Evolutionary conservation across 1,140 invertebrate genomes (phyloP).

Genomic region (Drosophila kanapiae): DNA sequence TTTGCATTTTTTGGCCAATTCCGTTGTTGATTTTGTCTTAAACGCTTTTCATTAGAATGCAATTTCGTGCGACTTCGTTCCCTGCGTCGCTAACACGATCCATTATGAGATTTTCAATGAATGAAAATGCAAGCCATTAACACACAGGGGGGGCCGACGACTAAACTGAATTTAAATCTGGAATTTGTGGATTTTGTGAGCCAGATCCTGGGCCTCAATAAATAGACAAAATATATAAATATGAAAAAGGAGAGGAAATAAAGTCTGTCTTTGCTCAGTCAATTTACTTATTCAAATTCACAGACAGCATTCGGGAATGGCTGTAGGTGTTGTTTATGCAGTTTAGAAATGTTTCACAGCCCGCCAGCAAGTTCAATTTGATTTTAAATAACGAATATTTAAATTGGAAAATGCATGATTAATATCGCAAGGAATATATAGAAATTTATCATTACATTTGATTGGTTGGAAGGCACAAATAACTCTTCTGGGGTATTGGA

Average conservation of each 20-base stretch:
- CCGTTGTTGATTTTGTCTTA: conserved; percentile 70
- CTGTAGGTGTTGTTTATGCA: conserved; percentile 26
- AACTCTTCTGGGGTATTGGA: no score
- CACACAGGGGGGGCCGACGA: conserved; percentile 3
- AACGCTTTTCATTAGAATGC: conserved; percentile 61
- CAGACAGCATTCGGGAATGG: conserved; percentile 16
- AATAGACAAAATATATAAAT: conserved; percentile 16
- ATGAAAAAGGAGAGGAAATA: conserved; percentile 11
- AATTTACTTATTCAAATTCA: conserved; percentile 13
- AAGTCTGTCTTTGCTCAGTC: conserved; percentile 1
- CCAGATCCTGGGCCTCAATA: neutral
- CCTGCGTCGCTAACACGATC: conserved; percentile 3
- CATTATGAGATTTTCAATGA: conserved; percentile 46
- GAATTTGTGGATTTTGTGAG: conserved; percentile 44
- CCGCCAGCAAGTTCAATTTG: neutral
- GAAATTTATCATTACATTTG: no score
- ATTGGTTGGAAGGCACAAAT: no score
- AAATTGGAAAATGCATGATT: neutral
- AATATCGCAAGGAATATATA: neutral
- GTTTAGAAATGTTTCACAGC: conserved; percentile 28
- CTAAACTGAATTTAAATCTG: conserved; percentile 32
- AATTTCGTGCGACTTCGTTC: conserved; percentile 16
- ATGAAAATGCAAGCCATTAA: conserved; percentile 41
- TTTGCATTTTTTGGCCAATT: conserved; percentile 34
- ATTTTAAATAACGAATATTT: neutral